Base-by-base conservation (phyloP, 2,888 invertebrate species). In the Drosophila pseudotalamancana region DNA sequence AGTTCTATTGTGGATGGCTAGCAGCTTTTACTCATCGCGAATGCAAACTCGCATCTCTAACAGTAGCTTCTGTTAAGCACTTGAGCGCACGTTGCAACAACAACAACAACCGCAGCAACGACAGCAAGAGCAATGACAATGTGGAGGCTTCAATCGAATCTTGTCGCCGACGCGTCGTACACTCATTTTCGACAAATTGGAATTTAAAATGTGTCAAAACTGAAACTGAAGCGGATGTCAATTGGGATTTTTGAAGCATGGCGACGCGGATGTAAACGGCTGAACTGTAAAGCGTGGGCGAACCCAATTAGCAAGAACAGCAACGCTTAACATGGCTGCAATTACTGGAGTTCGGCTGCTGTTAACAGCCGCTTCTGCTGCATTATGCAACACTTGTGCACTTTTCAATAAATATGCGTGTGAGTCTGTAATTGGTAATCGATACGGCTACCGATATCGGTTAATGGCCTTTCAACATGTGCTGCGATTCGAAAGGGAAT, bases 211-310 rank as follows among this genome's bases (percentile, higher is more conserved):
- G 85, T 80, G 85, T 80, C 79, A 80, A 85, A 80, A 80, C 43
- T 80, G 79, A 80, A 80, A 85, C 69, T 85, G 86, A 80, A 80
- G 86, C 80, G 80, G 83, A 80, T 85, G 79, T 63, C 86, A 79
- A 82, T 82, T 78, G 79, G 53, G 43, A 39, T 45, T 74, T 60
- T 19, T 50, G 54, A 68, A 72, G 56, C 67, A 53, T 12, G 48
- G 46, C 57, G 69, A 80, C 72, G 69, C 86, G 86, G 80, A 80
- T 80, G 65, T 79, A 56, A 67, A 14, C 50, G 43, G 42, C 21
- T 55, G 43, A 45, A 21, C 42, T 21, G 34, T 35, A 16, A 51
- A 50, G 63, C 45, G 72, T 69, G 55, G 74, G 72, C 21, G 43
- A 21, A 9, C 9, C 6, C 53, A 73, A 73, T 68, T 73, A 71